Conservation (phyloP, 2,797 vertebrate genomes). For the Bradypodion ventrale region DNA sequence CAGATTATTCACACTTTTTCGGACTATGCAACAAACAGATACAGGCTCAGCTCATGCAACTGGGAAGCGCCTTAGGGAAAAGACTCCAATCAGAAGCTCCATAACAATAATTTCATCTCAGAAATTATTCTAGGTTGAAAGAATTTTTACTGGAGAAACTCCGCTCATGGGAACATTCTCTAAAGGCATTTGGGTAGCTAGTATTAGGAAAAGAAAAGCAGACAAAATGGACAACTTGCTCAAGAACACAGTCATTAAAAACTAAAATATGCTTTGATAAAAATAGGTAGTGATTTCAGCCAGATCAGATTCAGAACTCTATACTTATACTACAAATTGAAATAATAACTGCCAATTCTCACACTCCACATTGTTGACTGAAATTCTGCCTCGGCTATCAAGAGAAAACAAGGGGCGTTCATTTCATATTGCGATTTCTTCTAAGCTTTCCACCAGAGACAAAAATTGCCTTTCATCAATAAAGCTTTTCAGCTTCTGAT, state of each 20-base stretch:
- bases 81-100: no score
- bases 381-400: not conserved
- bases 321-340: not conserved
- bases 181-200: not conserved
- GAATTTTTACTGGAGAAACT: no score
- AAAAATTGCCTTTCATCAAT: slow-evolving; percentile 22
- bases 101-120: no score
- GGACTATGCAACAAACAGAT: not conserved
- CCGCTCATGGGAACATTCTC: no score
- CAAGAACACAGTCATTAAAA: not conserved
- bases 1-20: not conserved
- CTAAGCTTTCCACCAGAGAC: slow-evolving; percentile 6
- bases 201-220: not conserved
- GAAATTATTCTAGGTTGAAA: no score
- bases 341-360: not conserved
- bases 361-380: not conserved
- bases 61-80: no score
- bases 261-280: not conserved
- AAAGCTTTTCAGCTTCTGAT: slow-evolving; percentile 17
- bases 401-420: not conserved
- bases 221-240: not conserved
- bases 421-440: slow-evolving; percentile 9
- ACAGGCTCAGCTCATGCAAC: no score
- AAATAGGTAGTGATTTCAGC: not conserved
- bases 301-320: not conserved